Conservation (phyloP, 2,888 invertebrate species). For the Pollenia amentaria region DNA sequence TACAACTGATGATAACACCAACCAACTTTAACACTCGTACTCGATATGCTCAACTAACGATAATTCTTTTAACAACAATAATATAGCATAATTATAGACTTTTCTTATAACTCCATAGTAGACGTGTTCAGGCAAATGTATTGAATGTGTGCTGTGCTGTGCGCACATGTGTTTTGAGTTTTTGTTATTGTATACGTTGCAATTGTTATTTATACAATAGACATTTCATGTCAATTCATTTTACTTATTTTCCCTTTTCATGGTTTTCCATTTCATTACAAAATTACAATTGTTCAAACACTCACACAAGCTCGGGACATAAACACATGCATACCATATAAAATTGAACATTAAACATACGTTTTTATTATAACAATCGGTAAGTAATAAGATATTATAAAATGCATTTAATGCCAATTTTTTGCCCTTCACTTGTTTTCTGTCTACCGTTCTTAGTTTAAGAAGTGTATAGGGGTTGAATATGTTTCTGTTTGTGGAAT, state of each 20-base stretch:
- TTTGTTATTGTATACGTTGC: constrained; percentile 48
- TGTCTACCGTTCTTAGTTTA: background rate
- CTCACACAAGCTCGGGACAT: background rate
- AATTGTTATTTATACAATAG: constrained; percentile 45
- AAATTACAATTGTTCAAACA: constrained; percentile 48
- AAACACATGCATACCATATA: background rate
- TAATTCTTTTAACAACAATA: constrained; percentile 37
- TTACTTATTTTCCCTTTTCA: constrained; percentile 51
- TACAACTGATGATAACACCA: background rate
- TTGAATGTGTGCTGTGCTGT: background rate
- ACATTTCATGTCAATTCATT: constrained; percentile 52
- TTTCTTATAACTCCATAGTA: background rate
- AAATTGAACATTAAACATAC: constrained; percentile 57
- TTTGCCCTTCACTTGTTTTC: constrained; percentile 11
- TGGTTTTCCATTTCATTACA: constrained; percentile 62
- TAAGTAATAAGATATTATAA: constrained; percentile 70
- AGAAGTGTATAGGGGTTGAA: background rate
- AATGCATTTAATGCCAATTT: constrained; percentile 70
- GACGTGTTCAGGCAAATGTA: background rate
- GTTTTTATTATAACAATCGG: constrained; percentile 66
- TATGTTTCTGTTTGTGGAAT: constrained; percentile 13
- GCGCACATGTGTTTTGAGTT: background rate
- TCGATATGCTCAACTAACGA: constrained; percentile 8
- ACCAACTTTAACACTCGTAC: constrained; percentile 7
- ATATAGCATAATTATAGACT: constrained; percentile 63